These are phyloP conservation scores for Eutolmus rufibarbis DNA, from an alignment of 2,888 invertebrate genomes.

Conservation along the genomic window DNA sequence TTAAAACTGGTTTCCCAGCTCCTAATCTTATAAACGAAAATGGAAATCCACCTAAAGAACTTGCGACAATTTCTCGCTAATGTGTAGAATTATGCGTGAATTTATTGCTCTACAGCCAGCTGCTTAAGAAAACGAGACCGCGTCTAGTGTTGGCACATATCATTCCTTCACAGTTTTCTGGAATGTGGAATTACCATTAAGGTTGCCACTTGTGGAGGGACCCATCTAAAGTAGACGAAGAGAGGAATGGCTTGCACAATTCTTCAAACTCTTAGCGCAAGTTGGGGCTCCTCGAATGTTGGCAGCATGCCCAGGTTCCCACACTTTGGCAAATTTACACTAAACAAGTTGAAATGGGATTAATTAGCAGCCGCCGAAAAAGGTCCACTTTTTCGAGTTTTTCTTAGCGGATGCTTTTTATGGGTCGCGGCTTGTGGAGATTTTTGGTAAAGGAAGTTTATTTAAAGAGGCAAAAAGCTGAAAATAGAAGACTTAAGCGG, in stretches of 20 bases:
- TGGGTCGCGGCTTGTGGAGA: neutral
- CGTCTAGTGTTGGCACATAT: neutral
- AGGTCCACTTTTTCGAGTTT: neutral
- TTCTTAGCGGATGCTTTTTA: neutral
- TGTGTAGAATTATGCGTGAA: conserved; percentile 16
- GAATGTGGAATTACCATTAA: conserved; percentile 26
- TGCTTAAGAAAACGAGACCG: neutral
- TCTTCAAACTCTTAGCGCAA: neutral
- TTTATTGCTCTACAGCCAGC: neutral
- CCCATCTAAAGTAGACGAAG: neutral
- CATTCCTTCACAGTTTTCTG: conserved; percentile 15
- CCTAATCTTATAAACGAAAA: neutral
- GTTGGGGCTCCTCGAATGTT: neutral
- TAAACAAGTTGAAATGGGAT: conserved; percentile 11
- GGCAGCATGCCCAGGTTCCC: neutral
- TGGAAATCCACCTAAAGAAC: neutral
- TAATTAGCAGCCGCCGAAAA: neutral
- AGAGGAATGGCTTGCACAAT: neutral
- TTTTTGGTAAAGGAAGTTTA: neutral
- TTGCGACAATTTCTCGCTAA: neutral
- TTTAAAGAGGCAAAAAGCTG: neutral
- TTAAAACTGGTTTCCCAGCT: neutral
- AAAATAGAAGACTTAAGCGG: neutral
- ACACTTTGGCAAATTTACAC: conserved; percentile 8
- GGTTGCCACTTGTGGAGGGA: neutral